Conservation (phyloP, 1,140 invertebrate genomes). For the Coenobita brevimanus region DNA sequence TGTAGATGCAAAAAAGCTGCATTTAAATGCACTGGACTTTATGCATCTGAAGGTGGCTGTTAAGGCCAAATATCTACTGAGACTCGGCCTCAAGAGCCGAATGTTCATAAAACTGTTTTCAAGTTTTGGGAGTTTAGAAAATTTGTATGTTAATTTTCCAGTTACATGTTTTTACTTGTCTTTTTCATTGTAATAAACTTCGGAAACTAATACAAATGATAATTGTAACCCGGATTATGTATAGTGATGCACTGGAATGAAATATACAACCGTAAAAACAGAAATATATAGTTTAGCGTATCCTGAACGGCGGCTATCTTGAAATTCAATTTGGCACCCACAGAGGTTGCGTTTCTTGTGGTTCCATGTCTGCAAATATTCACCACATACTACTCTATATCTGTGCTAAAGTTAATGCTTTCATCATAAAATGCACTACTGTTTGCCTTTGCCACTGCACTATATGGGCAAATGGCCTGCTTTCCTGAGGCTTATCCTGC, state of each 20-base stretch:
- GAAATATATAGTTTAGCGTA: neutral
- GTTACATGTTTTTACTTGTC: neutral
- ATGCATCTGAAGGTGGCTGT: neutral
- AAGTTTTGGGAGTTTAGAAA: neutral
- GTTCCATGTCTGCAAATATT: constrained; percentile 13
- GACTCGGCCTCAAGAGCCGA: neutral
- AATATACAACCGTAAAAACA: too few relatives aligned
- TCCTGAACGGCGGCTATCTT: neutral
- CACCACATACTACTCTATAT: neutral
- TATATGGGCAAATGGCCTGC: too few relatives aligned
- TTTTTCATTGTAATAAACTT: constrained; percentile 20
- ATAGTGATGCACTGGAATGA: constrained; percentile 11
- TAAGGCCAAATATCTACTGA: too few relatives aligned
- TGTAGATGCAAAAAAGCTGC: neutral
- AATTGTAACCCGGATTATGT: constrained; percentile 6
- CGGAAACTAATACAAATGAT: neutral
- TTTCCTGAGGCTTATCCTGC: too few relatives aligned
- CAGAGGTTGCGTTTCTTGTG: neutral
- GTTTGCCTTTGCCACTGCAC: neutral
- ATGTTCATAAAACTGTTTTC: neutral
- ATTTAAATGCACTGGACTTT: neutral
- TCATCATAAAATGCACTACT: constrained; percentile 6
- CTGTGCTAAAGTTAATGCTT: constrained; percentile 9
- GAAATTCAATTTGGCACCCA: neutral
- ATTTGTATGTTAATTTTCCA: constrained; percentile 14